Evolutionary conservation across 2,888 invertebrate genomes (phyloP), one percentile per base, ranked within the genome.

Genomic region (Stenotaenia linearis): DNA sequence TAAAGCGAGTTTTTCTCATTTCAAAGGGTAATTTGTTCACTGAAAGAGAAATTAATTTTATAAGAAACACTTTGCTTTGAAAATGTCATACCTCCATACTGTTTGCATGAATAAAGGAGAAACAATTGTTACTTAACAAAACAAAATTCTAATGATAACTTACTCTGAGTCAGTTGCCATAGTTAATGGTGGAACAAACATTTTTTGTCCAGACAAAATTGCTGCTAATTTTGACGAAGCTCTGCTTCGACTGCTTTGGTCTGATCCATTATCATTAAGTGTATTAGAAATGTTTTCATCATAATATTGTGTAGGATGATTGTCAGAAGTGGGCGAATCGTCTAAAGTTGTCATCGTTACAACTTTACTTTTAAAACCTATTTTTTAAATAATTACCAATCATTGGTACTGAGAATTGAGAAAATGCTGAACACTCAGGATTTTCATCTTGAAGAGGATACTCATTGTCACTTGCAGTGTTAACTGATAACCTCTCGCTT

Each of bases 251-350:
- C 40, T 78, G 30, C 78, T 78, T 50, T 28, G 25, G 21, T 78
- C 78, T 4, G 78, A 78, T 10, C 61, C 50, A 10, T 25, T 18
- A 18, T 78, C 78, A 12, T 78, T 78, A n/a, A 25, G 10, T 1
- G 78, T 56, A 21, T 56, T 78, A 9, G 50, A 83, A 56, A 85
- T 83, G 82, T 84, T 85, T 83, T 85, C 85, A 28, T 83, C 83
- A 45, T 85, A 45, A 18, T 45, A 45, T 45, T 45, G 82, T 79
- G 83, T 82, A 0, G 85, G 85, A 7, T 28, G 74, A 75, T 23
- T 23, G n/a, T 77, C 79, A 30, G 75, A 75, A 12, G 25, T 32
- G 12, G 75, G 37, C 6, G 74, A 75, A 23, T 75, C 79, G 32
- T 75, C 79, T 79, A 61, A 45, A 74, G 2, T 7, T 4, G 7